Evolutionary conservation across 2,113 vertebrate species (phyloP).

Genomic region (Actenoides hombroni): DNA sequence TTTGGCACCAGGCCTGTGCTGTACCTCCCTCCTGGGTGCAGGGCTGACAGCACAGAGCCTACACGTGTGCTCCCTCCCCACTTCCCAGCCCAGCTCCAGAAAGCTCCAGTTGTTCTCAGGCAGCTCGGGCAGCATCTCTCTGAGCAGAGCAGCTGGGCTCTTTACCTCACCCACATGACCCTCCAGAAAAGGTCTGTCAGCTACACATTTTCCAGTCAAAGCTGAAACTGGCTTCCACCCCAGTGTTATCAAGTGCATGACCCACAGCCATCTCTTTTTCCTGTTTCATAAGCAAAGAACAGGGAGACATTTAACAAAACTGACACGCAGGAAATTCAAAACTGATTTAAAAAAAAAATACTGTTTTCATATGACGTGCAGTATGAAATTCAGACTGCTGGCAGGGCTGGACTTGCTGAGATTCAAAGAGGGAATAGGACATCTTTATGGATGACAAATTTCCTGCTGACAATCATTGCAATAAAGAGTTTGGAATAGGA

Average conservation of each 20-base stretch:
- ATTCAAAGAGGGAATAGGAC: neutral
- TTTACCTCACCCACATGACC: neutral
- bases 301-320: neutral
- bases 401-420: neutral
- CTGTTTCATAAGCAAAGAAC: neutral
- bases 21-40: neutral
- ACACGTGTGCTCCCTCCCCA: neutral
- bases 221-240: neutral
- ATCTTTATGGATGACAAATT: neutral
- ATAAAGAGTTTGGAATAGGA: neutral
- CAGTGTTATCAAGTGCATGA: neutral
- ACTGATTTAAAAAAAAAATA: neutral
- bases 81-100: neutral
- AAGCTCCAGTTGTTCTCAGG: neutral
- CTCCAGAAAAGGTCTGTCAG: neutral
- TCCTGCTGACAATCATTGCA: neutral
- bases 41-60: neutral
- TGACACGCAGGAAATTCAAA: neutral
- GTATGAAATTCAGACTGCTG: neutral
- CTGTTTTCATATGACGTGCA: neutral
- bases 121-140: neutral
- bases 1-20: neutral
- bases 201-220: neutral
- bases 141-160: neutral
- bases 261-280: neutral